Base-by-base conservation (phyloP, 2,888 invertebrate species). In the Leptopilina syphax region DNA sequence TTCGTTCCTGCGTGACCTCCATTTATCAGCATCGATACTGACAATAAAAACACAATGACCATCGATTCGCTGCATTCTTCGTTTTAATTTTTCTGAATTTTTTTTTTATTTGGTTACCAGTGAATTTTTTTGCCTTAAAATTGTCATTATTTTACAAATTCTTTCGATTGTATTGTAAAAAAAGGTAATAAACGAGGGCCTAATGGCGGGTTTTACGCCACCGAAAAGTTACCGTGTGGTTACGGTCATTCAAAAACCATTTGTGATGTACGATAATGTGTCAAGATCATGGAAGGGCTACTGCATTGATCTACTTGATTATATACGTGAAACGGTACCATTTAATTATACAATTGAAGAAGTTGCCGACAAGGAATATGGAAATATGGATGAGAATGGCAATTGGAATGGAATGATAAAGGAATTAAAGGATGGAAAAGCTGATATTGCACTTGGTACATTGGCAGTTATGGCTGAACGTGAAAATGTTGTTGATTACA, bases 401-500 rank as follows among this genome's bases (percentile, higher is more conserved):
- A 95, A 96, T 85, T 97, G 97, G 97, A 96, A 96, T 90, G 96
- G 96, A 1, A 95, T 97, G 92, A 95, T 98, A 34, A 95, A 95
- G 88, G 97, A 96, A 88, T 92, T 97, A 34, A 95, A 96, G 79
- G 96, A 96, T 87, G 96, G 97, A 93, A 94, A 95, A 86, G 99
- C 98, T 0, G 99, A 99, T 90, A 98, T 99, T 85, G 98, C 97
- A 0, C 92, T 99, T 9, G 97, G 98, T 1, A 97, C 98, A 0
- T 94, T 99, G 90, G 98, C 98, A 0, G 98, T 99, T 0, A 99
- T 98, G 98, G 98, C 99, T 0, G 99, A 99, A 89, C 93, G 99
- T 60, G 98, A 98, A 92, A 97, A 97, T 89, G 98, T 98, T 0
- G 97, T 99, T 1, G 99, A 99, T 92, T 99, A 99, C 91, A 99